Evolutionary conservation across 2,888 invertebrate genomes (phyloP), one percentile per base, ranked within the genome.

Genomic region (Epinotia nisella): DNA sequence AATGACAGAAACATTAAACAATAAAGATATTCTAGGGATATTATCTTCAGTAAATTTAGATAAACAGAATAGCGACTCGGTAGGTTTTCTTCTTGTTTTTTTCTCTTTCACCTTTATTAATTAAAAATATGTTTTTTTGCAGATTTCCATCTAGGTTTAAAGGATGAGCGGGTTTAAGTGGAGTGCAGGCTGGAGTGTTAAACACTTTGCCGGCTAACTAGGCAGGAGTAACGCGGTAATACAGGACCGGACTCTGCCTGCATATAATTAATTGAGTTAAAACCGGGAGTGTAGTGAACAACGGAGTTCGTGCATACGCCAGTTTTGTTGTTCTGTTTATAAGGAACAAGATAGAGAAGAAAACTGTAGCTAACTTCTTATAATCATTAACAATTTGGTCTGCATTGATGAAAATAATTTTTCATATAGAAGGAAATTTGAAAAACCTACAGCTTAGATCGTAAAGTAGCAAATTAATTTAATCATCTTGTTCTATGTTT

Each of bases 261-360:
- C 78, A 77, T 79, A 76, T 78, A 80, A 79, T 82, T 83, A 87
- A 85, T 82, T 82, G 80, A 83, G 84, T 86, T 85, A 84, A 84
- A 84, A 71, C 74, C 21, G 58, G 5, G 61, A 67, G 55, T 67
- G 55, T 41, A 39, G 66, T 60, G 49, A 35, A 45, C 55, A 67
- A 45, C 49, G 19, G 29, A 58, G 67, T 49, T 59, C 49, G 49
- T 67, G 58, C 41, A 58, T 45, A 17, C 15, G 24, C 24, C n/a
- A 19, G 10, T 66, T 24, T 4, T 10, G 51, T 17, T 35, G 17
- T 9, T 2, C n/a, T 9, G 11, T 49, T 49, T n/a, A 29, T 51
- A 11, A 15, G 45, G 9, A 62, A 24, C 11, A 49, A 0, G 29
- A 11, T 62, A 51, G n/a, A 24, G 1, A 49, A 21, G 15, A 9